Conservation (phyloP, 2,113 vertebrate species). For the Ictalurus punctatus region DNA sequence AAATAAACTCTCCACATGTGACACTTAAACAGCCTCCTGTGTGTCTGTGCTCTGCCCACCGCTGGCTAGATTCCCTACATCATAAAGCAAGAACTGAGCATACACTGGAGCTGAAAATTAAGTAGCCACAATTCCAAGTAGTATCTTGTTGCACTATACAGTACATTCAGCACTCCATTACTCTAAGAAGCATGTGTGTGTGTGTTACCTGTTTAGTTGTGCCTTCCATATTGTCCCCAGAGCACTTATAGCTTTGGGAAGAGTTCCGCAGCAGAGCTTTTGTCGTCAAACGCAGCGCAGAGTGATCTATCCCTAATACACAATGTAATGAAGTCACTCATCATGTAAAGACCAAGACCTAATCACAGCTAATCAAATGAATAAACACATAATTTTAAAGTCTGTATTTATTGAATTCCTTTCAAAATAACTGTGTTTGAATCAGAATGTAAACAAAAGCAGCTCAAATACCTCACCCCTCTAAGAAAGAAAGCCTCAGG, state of each 20-base stretch:
- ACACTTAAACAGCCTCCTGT: too few relatives aligned
- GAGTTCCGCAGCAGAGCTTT: slow-evolving; percentile 56
- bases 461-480: not conserved
- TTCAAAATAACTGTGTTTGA: not conserved
- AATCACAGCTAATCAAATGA: not conserved
- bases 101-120: too few relatives aligned
- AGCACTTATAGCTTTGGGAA: slow-evolving; percentile 43
- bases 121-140: too few relatives aligned
- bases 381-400: not conserved
- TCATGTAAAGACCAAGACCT: not conserved
- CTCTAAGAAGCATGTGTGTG: not conserved
- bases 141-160: not conserved
- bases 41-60: too few relatives aligned
- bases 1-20: too few relatives aligned
- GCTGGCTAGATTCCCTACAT: too few relatives aligned
- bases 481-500: not conserved
- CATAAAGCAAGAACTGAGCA: too few relatives aligned
- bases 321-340: slow-evolving; percentile 43
- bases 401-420: not conserved
- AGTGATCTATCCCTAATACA: slow-evolving; percentile 56
- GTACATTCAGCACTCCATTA: not conserved
- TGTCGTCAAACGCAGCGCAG: slow-evolving; percentile 48
- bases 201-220: slow-evolving; percentile 57
- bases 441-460: not conserved
- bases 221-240: slow-evolving; percentile 22